Percentiles rank a stretch among this genome's conserved stretches.
Conservation (phyloP, 2,113 vertebrate genomes). For the Gobius niger region DNA sequence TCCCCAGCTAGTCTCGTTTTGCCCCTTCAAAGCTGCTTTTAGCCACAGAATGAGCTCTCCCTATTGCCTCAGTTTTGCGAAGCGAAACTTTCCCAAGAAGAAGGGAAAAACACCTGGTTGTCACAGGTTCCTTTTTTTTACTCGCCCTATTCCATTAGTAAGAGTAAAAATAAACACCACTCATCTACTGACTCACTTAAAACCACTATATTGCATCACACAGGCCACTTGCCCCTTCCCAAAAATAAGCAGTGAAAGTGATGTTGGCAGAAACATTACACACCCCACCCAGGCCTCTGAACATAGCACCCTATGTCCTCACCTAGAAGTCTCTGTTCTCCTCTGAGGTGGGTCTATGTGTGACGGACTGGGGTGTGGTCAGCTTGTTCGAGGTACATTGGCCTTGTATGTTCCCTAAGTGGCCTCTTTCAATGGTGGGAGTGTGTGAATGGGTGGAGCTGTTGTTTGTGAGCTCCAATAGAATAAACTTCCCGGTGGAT, state of each 20-base stretch:
- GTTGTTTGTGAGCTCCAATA: conserved; percentile 53
- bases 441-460: conserved; percentile 60
- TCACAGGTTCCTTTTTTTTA: conserved; percentile 61
- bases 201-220: conserved; percentile 66
- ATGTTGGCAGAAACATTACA: conserved; percentile 58
- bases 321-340: conserved; percentile 57
- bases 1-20: conserved; percentile 47
- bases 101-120: conserved; percentile 75
- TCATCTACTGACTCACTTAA: conserved; percentile 62
- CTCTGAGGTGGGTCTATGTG: conserved; percentile 35
- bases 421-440: conserved; percentile 51
- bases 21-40: conserved; percentile 51
- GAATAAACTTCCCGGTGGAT: conserved; percentile 43
- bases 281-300: conserved; percentile 59
- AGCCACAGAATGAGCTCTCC: conserved; percentile 38
- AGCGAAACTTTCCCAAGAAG: conserved; percentile 74
- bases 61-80: conserved; percentile 71
- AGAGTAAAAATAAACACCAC: conserved; percentile 73
- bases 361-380: conserved; percentile 48
- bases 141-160: conserved; percentile 60
- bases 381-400: conserved; percentile 37
- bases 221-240: conserved; percentile 49
- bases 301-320: conserved; percentile 62
- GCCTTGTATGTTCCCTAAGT: conserved; percentile 35
- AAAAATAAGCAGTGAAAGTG: conserved; percentile 69